Percentiles rank a stretch among this genome's conserved stretches.
Conservation (phyloP, 2,113 vertebrate species). For the Oophaga pumilio region DNA sequence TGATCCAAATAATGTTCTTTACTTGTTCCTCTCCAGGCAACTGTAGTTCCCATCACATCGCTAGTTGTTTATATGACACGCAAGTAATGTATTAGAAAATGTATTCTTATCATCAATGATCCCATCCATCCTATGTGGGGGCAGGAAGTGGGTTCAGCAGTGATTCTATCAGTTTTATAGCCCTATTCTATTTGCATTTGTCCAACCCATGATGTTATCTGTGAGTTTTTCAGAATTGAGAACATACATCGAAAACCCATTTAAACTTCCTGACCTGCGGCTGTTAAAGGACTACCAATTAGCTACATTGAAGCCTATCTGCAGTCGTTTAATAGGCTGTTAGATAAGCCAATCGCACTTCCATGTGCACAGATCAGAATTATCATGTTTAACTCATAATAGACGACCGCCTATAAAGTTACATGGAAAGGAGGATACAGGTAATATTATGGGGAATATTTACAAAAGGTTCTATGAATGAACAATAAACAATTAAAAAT, state of each 20-base stretch:
- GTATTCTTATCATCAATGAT: neutral
- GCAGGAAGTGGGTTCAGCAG: conserved; percentile 5
- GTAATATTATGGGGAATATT: too few species aligned
- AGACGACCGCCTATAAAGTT: too few species aligned
- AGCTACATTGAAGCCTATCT: too few species aligned
- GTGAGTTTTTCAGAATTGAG: neutral
- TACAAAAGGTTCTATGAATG: too few species aligned
- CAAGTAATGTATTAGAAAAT: neutral
- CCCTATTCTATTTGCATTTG: neutral
- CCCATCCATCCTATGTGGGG: neutral
- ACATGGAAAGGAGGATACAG: too few species aligned
- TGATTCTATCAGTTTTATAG: conserved; percentile 1
- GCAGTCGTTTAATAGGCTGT: too few species aligned
- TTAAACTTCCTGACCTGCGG: too few species aligned
- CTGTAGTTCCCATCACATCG: neutral
- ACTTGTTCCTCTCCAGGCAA: neutral
- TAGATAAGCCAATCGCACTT: too few species aligned
- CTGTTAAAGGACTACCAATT: too few species aligned
- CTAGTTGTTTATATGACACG: neutral
- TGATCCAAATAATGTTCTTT: neutral
- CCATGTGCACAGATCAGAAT: too few species aligned
- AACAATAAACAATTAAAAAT: too few species aligned
- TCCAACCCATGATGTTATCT: conserved; percentile 8
- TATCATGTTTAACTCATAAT: too few species aligned
- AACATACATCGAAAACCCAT: neutral